Evolutionary conservation across 2,797 vertebrate species (phyloP).

Genomic region (Thamnophis elegans): DNA sequence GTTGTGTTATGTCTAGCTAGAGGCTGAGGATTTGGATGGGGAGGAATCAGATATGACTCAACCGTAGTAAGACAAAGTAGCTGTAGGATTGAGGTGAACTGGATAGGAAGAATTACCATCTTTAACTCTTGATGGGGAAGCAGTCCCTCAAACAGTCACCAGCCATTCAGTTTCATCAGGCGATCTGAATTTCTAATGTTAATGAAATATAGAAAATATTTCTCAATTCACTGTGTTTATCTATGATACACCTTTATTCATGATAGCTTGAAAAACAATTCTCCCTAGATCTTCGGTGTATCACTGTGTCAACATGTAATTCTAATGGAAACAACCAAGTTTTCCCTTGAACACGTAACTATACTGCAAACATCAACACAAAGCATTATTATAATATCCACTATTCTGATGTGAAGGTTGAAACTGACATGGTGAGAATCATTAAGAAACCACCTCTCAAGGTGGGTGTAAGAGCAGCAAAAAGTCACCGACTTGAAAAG

Average conservation of each 20-base stretch:
- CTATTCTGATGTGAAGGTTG: not conserved
- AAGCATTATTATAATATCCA: not conserved
- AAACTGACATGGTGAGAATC: not conserved
- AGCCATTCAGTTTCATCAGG: not conserved
- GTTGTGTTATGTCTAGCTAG: not conserved
- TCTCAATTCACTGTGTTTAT: not conserved
- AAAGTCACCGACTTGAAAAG: not conserved
- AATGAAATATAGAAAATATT: not conserved
- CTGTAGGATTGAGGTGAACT: not conserved
- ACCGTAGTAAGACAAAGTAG: not conserved
- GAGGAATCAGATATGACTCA: not conserved
- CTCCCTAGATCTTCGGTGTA: too few relatives aligned
- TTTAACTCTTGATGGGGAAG: not conserved
- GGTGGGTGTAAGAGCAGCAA: not conserved
- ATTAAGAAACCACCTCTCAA: not conserved
- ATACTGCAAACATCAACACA: not conserved
- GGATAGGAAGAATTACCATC: not conserved
- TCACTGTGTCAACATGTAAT: not conserved
- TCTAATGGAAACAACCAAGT: not conserved
- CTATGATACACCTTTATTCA: not conserved
- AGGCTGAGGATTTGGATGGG: not conserved
- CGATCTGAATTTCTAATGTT: not conserved
- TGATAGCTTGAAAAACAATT: not conserved
- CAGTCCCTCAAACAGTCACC: not conserved
- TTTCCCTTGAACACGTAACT: not conserved